Base-by-base conservation (phyloP, 2,888 invertebrate genomes). In the Thereva nobilitata region DNA sequence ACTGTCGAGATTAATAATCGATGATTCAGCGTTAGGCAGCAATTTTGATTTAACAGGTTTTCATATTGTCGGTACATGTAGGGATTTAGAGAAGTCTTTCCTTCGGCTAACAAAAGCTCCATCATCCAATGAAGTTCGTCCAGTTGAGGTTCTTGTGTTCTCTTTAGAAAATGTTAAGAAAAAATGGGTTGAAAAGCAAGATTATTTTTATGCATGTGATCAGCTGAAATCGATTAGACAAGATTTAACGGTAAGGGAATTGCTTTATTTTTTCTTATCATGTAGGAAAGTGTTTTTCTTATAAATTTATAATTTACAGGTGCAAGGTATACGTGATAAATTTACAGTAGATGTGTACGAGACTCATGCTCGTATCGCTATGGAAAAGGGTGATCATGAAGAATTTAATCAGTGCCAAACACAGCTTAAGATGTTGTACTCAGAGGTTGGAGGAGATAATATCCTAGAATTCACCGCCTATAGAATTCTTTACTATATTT, bases 371-470 rank as follows among this genome's bases (percentile, higher is more conserved):
- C 86, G 97, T 65, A 95, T 99, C 76, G 97, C 98, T 57, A 85
- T 99, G 79, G 98, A 99, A 81, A 97, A 93, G 83, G 95, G 95
- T 63, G 99, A 99, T 79, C 96, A 97, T 79, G 97, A 97, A 78
- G 99, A 99, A 80, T 99, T 98, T 79, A 99, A 99, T 84, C 98
- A 99, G 81, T 99, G 99, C 79, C 99, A 99, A 83, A 96, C 97
- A 9, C 99, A 99, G 83, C 84, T 99, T 64, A 94, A 94, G 84
- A 92, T 94, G 86, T 85, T 99, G 41, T 99, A 99, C 80, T 82
- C 87, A 71, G 93, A 94, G 80, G 82, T 91, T 69, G 89, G 89
- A 41, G 85, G 87, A 35, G 84, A 83, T 56, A 93, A 97, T 84
- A 85, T 88, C 70, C 86, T 91, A 71, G 99, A 99, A 82, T 99